These are phyloP conservation scores for Hypolimnas misippus DNA, from an alignment of 2,888 invertebrate genomes.

Conservation along the genomic window DNA sequence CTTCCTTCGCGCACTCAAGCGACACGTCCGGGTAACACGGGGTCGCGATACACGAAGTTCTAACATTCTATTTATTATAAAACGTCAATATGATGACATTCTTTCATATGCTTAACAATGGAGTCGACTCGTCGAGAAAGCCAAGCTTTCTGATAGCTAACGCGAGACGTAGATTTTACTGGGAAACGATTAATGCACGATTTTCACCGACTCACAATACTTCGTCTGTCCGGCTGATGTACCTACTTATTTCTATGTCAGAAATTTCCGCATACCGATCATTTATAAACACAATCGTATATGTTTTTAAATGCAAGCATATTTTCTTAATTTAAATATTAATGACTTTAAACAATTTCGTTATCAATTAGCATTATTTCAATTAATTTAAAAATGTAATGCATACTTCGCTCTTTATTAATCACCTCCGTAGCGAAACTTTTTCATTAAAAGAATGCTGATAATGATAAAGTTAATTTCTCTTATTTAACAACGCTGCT, in stretches of 20 bases:
- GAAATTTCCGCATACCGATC: constrained; percentile 51
- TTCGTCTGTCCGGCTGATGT: constrained; percentile 32
- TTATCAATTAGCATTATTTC: constrained; percentile 10
- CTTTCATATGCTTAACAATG: constrained; percentile 17
- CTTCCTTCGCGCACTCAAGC: constrained; percentile 50
- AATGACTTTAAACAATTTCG: not conserved
- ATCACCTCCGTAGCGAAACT: constrained; percentile 16
- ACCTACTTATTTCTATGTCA: constrained; percentile 40
- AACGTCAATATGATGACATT: not conserved
- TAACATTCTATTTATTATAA: constrained; percentile 8
- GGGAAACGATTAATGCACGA: constrained; percentile 41
- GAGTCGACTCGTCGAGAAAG: constrained; percentile 3
- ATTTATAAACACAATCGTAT: not conserved
- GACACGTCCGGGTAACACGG: constrained; percentile 55
- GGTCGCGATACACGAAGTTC: constrained; percentile 33
- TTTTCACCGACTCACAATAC: constrained; percentile 68
- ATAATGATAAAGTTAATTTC: constrained; percentile 23
- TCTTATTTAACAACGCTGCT: constrained; percentile 19
- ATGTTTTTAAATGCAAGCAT: not conserved
- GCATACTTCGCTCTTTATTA: not conserved
- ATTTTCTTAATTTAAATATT: constrained; percentile 14
- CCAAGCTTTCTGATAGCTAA: constrained; percentile 4
- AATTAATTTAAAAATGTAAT: constrained; percentile 5
- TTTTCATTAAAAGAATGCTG: constrained; percentile 20
- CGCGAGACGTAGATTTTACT: not conserved